Conservation (phyloP, 2,888 invertebrate genomes). For the Drosophila mercatorum region DNA sequence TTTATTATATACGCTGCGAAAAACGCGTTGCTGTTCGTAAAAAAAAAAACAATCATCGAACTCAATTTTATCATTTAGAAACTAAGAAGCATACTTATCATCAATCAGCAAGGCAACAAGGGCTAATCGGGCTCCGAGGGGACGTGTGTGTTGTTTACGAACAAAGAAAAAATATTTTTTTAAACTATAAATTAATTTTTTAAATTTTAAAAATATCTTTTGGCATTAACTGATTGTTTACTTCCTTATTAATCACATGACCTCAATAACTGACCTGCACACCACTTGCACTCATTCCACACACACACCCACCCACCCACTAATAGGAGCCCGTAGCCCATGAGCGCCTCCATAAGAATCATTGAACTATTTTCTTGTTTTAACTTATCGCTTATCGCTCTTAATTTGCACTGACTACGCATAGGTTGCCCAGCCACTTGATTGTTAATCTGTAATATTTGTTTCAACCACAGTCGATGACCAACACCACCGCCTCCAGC, state of each 20-base stretch:
- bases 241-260: not conserved
- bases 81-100: conserved; percentile 16
- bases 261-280: not conserved
- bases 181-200: not conserved
- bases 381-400: conserved; percentile 45
- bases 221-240: not conserved
- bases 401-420: conserved; percentile 43
- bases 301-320: conserved; percentile 5
- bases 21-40: conserved; percentile 44
- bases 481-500: conserved; percentile 81
- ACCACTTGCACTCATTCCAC: conserved; percentile 12
- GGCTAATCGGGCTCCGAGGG: conserved; percentile 16
- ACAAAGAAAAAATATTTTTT: not conserved
- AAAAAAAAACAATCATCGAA: conserved; percentile 8
- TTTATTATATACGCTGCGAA: conserved; percentile 39
- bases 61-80: conserved; percentile 27
- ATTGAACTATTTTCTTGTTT: conserved; percentile 30
- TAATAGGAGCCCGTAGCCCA: conserved; percentile 27
- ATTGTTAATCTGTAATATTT: conserved; percentile 30
- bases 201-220: not conserved
- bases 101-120: not conserved
- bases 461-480: conserved; percentile 67
- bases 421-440: conserved; percentile 7
- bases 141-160: conserved; percentile 14
- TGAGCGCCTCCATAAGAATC: conserved; percentile 18